phyloP scores from a whole-genome alignment of 1,140 invertebrate species.

The Aphaenogaster ashmeadi region DNA sequence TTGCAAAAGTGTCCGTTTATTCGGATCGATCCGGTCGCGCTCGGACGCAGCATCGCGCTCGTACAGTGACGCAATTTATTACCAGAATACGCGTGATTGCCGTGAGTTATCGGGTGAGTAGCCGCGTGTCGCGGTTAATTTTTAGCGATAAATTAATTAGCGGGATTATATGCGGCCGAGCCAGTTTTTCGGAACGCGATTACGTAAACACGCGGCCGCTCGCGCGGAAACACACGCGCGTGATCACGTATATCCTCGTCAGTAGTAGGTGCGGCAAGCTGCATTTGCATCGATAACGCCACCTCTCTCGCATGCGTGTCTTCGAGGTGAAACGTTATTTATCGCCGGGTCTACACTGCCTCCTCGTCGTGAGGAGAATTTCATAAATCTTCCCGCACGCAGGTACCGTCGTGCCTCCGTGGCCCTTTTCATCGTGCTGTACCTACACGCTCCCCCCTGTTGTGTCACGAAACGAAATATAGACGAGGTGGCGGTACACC shows the following conservation, averaged over 20 bases:
- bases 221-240: constrained; percentile 53
- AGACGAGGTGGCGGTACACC: constrained; percentile 46
- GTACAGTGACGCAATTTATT: constrained; percentile 28
- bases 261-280: constrained; percentile 69
- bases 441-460: constrained; percentile 37
- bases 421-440: constrained; percentile 62
- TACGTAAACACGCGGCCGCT: constrained; percentile 2
- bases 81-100: constrained; percentile 23
- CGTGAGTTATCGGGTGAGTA: background rate
- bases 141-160: constrained; percentile 54
- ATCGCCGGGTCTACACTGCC: constrained; percentile 63
- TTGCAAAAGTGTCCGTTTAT: constrained; percentile 8
- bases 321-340: constrained; percentile 75
- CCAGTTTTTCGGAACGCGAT: constrained; percentile 39
- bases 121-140: constrained; percentile 14
- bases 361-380: constrained; percentile 68
- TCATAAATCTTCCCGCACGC: constrained; percentile 71
- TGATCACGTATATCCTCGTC: constrained; percentile 60
- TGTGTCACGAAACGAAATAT: constrained; percentile 60
- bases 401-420: constrained; percentile 45
- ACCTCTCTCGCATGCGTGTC: constrained; percentile 61
- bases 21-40: background rate
- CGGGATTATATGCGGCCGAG: constrained; percentile 2
- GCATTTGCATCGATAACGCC: constrained; percentile 76
- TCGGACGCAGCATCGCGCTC: background rate